Evolutionary conservation across 30 jellyfish, hydroid and myxozoan genomes (phyloP).

Genomic region (Hydractinia echinata): DNA sequence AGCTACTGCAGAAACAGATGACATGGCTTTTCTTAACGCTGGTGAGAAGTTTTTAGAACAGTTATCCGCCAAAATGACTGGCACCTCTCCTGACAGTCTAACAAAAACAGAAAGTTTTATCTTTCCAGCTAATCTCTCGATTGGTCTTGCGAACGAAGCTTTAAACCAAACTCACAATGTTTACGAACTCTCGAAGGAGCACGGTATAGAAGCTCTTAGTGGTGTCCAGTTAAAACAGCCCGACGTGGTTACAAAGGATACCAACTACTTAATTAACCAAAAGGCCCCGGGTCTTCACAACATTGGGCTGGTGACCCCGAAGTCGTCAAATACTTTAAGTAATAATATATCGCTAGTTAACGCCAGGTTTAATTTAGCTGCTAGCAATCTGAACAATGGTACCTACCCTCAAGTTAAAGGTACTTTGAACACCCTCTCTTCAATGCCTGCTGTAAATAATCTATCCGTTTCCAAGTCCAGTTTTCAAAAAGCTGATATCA

Average conservation of each 20-base stretch:
- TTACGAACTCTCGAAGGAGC: not conserved
- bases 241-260: not conserved
- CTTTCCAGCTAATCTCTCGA: not conserved
- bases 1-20: slow-evolving; percentile 61
- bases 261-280: not conserved
- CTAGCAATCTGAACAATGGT: not conserved
- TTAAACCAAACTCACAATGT: not conserved
- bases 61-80: slow-evolving; percentile 71
- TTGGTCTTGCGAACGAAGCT: not conserved
- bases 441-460: not conserved
- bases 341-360: slow-evolving; percentile 10
- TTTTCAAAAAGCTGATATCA: not conserved
- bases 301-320: not conserved
- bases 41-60: slow-evolving; percentile 94
- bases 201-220: not conserved
- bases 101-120: slow-evolving; percentile 15
- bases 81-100: slow-evolving; percentile 39
- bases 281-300: slow-evolving; percentile 12
- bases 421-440: not conserved
- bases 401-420: not conserved
- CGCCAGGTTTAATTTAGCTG: not conserved
- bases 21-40: slow-evolving; percentile 67
- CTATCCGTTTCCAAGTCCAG: not conserved
- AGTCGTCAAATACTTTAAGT: not conserved
- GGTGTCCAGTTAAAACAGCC: not conserved